These are phyloP conservation scores for Pipra filicauda DNA, from an alignment of 2,113 vertebrate species.

Conservation along the genomic window DNA sequence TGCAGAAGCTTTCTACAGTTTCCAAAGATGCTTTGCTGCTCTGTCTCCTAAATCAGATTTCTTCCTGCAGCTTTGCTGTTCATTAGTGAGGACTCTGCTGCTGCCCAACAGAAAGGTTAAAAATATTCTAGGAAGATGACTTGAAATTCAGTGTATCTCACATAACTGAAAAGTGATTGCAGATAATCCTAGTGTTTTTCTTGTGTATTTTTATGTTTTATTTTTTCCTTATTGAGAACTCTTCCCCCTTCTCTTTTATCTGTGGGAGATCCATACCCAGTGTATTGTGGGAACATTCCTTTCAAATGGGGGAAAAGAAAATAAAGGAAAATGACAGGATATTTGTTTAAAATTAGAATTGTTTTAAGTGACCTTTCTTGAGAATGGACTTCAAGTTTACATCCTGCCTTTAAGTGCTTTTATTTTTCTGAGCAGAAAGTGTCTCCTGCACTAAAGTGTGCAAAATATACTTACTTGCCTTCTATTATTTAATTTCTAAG, in stretches of 20 bases:
- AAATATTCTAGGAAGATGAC: background rate
- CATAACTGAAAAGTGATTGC: background rate
- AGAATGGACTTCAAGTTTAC: background rate
- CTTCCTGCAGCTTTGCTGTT: background rate
- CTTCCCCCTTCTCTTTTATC: background rate
- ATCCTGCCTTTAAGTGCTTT: background rate
- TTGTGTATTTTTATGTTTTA: background rate
- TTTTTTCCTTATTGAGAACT: background rate
- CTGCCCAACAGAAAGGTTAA: background rate
- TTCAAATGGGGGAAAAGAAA: background rate
- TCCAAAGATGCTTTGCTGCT: background rate
- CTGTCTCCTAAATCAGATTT: constrained; percentile 1
- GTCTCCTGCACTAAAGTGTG: background rate
- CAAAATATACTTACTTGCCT: background rate
- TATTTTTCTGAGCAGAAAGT: background rate
- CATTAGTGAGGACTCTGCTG: background rate
- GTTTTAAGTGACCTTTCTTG: background rate
- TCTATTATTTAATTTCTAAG: background rate
- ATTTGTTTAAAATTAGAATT: background rate
- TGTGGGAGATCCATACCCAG: accelerated
- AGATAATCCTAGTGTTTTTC: background rate
- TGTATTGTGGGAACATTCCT: background rate
- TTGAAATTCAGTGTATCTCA: background rate
- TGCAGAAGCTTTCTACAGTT: background rate
- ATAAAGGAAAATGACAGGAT: background rate